Base-by-base conservation (phyloP, 2,113 vertebrate genomes). In the Peucedramus taeniatus region DNA sequence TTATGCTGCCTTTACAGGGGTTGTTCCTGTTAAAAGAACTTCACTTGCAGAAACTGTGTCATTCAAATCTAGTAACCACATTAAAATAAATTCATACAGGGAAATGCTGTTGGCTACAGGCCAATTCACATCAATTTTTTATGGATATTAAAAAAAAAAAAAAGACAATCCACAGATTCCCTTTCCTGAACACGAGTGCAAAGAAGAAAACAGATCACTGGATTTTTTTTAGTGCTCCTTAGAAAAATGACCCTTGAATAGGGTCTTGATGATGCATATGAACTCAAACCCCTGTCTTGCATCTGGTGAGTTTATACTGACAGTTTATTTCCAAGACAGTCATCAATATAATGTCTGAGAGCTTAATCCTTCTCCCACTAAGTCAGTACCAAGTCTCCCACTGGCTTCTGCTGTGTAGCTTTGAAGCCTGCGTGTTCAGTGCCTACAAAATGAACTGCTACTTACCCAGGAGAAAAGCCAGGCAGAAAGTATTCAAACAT, bases 281-380 rank as follows among this genome's bases (percentile, higher is more conserved):
- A 94, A 57, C 83, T 82, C 51, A 89, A 93, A 64, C 14, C 51
- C 39, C 71, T 90, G 66, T n/a, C 82, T 72, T 59, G 23, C 56
- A 40, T 83, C 90, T 95, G 90, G 17, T 83, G 78, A 83, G 47
- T 90, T 91, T 94, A 68, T 65, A 37, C 86, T 49, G 72, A 68
- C 86, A 92, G 76, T 71, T 93, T 96, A 70, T 94, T 95, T 95
- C 57, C 80, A 93, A 86, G 85, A 51, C 49, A 87, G 56, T 70
- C 88, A 95, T 92, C 92, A 94, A 57, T 92, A 86, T 53, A 66
- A 70, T 33, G 47, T 78, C 83, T 95, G 93, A 92, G 76, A 83
- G 40, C 31, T 90, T 90, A 83, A 94, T 89, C 61, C 69, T 89
- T 74, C 85, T 95, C 72, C 51, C 68, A 61, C n/a, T 65, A 88